Conservation (phyloP, 2,888 invertebrate species). For the Beris morrisii region DNA sequence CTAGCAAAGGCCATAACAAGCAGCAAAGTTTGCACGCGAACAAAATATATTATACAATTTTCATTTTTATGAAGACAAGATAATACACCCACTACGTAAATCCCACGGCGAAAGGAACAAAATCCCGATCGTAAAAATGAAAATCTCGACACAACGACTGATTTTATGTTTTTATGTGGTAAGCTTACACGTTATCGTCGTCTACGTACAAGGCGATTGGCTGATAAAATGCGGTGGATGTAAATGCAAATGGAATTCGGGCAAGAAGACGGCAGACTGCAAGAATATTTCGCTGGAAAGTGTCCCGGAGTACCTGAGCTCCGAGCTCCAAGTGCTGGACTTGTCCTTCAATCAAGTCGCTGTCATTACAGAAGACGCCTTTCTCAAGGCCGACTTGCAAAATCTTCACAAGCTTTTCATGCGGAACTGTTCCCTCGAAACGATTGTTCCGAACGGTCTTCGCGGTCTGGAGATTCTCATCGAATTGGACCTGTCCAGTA, state of each 20-base stretch:
- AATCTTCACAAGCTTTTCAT: slow-evolving; percentile 80
- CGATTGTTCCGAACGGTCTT: slow-evolving; percentile 72
- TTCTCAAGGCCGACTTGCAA: slow-evolving; percentile 67
- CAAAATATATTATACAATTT: no score
- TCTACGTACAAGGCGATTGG: slow-evolving; percentile 48
- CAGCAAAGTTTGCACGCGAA: no score
- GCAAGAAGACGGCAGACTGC: slow-evolving; percentile 82
- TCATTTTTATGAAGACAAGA: no score
- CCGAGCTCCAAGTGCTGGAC: slow-evolving; percentile 71
- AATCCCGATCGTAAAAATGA: slow-evolving; percentile 33
- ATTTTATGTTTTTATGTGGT: slow-evolving; percentile 36
- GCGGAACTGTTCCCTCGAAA: slow-evolving; percentile 69
- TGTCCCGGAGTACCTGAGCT: slow-evolving; percentile 72
- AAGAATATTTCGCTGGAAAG: slow-evolving; percentile 64
- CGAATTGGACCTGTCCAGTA: slow-evolving; percentile 78
- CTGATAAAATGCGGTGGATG: slow-evolving; percentile 59
- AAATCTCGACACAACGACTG: slow-evolving; percentile 35
- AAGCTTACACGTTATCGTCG: slow-evolving; percentile 38
- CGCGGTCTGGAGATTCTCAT: slow-evolving; percentile 74
- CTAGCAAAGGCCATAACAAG: no score
- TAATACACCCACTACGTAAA: no score
- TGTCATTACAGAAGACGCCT: slow-evolving; percentile 67
- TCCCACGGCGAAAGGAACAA: slow-evolving; percentile 1
- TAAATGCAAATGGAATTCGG: slow-evolving; percentile 82
- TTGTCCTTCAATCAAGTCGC: slow-evolving; percentile 69